Evolutionary conservation across 2,797 vertebrate genomes (phyloP).

Genomic region (Hephaestus fuliginosus): DNA sequence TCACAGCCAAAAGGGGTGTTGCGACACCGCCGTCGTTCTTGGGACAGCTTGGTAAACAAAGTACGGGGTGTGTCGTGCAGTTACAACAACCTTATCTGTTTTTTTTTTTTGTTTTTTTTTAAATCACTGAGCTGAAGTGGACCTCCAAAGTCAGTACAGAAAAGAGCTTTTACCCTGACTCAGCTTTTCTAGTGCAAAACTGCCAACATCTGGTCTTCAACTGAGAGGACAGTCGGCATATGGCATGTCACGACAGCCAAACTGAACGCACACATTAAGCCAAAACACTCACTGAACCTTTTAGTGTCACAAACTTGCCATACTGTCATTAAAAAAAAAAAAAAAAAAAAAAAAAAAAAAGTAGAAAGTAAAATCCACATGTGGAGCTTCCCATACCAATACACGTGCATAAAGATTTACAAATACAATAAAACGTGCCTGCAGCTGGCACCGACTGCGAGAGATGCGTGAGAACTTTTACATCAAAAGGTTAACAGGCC

Average conservation of each 20-base stretch:
- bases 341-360: slow-evolving; percentile 60
- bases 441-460: slow-evolving; percentile 45
- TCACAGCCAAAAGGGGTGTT: slow-evolving; percentile 29
- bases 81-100: slow-evolving; percentile 41
- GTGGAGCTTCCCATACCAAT: slow-evolving; percentile 57
- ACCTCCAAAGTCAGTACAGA: slow-evolving; percentile 38
- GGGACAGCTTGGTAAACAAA: slow-evolving; percentile 66
- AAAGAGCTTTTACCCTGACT: slow-evolving; percentile 50
- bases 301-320: slow-evolving; percentile 49
- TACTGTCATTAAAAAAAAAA: slow-evolving; percentile 60
- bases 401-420: slow-evolving; percentile 71
- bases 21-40: slow-evolving; percentile 39
- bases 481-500: slow-evolving; percentile 30
- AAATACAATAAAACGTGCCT: slow-evolving; percentile 63
- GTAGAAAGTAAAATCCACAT: slow-evolving; percentile 61
- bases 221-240: slow-evolving; percentile 36
- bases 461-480: slow-evolving; percentile 57
- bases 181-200: slow-evolving; percentile 69
- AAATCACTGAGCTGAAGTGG: slow-evolving; percentile 40
- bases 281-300: slow-evolving; percentile 40
- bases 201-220: slow-evolving; percentile 62
- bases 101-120: slow-evolving; percentile 14
- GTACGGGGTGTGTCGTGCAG: slow-evolving; percentile 44
- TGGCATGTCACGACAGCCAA: slow-evolving; percentile 40
- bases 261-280: slow-evolving; percentile 45